Conservation (phyloP, 2,113 vertebrate species). For the Stegostoma tigrinum region DNA sequence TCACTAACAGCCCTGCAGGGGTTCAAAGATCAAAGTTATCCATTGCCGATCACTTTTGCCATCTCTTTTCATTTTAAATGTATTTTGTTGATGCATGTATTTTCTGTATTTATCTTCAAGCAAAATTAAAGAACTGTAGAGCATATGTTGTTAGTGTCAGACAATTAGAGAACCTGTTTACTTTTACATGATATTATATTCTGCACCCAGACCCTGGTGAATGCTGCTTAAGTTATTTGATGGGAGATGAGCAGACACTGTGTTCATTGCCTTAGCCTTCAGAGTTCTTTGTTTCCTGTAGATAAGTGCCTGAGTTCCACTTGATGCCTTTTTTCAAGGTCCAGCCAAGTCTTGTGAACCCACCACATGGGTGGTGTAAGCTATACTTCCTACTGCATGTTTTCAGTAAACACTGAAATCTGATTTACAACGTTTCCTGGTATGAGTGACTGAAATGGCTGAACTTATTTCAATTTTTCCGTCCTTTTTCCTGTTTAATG, state of each 20-base stretch:
- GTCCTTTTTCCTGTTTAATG: background rate
- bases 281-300: background rate
- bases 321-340: constrained; percentile 1
- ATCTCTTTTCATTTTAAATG: constrained; percentile 8
- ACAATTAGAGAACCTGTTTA: background rate
- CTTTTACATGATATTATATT: background rate
- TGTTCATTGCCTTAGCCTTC: too few species aligned
- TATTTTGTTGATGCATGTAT: background rate
- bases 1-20: background rate
- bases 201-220: background rate
- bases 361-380: background rate
- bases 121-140: background rate
- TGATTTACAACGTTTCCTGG: background rate
- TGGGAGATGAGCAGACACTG: constrained; percentile 1
- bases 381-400: background rate
- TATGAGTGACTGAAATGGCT: background rate
- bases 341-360: background rate
- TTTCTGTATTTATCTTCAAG: background rate
- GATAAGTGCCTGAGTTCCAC: constrained; percentile 35
- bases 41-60: background rate
- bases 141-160: background rate
- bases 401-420: background rate
- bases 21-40: background rate
- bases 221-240: background rate
- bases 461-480: background rate